Percentiles rank a stretch among this genome's conserved stretches.
These are phyloP conservation scores for Cyclophora albipunctata DNA, from an alignment of 2,888 invertebrate genomes.

Conservation along the genomic window DNA sequence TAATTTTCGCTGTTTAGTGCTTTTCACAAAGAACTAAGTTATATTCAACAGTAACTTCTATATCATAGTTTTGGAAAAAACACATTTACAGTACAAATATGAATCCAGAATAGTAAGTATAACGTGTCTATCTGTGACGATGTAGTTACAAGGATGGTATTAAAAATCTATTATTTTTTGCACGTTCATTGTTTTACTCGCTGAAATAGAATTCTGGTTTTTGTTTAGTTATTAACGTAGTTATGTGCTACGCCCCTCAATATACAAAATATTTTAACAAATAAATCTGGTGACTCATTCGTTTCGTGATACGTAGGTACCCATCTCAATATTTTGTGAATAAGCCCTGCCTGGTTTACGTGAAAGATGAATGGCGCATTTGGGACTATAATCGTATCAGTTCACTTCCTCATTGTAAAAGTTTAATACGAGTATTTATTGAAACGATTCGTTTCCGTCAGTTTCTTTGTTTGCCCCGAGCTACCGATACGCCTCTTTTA, in stretches of 20 bases:
- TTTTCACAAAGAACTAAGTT: conserved; percentile 59
- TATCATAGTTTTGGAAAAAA: conserved; percentile 48
- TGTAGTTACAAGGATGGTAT: conserved; percentile 55
- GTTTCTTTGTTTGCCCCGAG: conserved; percentile 33
- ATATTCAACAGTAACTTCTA: conserved; percentile 44
- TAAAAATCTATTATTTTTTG: conserved; percentile 50
- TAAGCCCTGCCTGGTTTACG: too few species aligned
- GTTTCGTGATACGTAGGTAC: conserved; percentile 50
- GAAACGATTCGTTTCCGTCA: background rate
- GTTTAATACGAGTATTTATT: conserved; percentile 15
- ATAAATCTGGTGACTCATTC: conserved; percentile 59
- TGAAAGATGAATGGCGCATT: conserved; percentile 51
- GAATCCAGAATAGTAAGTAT: conserved; percentile 91
- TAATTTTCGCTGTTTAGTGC: conserved; percentile 62
- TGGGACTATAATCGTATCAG: conserved; percentile 31
- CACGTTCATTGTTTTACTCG: conserved; percentile 51
- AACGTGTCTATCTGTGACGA: conserved; percentile 40
- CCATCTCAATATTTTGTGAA: conserved; percentile 43
- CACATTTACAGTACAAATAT: conserved; percentile 73
- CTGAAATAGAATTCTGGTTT: conserved; percentile 12
- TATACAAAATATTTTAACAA: conserved; percentile 15
- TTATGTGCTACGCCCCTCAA: too few species aligned
- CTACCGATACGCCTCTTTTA: conserved; percentile 46
- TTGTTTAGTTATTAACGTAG: background rate
- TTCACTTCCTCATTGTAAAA: conserved; percentile 33